phyloP scores from a whole-genome alignment of 2,888 invertebrate species.

The Microchrysa polita region DNA sequence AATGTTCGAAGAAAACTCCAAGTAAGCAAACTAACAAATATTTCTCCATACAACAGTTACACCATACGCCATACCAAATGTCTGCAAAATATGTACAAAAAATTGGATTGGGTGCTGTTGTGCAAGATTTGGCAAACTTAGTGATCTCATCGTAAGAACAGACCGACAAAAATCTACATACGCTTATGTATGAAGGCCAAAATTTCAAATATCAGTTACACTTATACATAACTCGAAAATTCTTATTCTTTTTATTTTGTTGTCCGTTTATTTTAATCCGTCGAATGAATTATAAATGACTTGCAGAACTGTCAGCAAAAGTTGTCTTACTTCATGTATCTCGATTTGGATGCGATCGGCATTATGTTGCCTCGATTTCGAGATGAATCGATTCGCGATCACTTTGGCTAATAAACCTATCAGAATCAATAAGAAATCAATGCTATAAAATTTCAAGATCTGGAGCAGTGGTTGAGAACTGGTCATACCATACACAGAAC shows the following conservation, averaged over 20 bases:
- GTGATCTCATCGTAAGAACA: neutral
- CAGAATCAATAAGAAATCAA: constrained; percentile 10
- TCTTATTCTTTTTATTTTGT: too few species aligned
- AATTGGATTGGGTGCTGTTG: neutral
- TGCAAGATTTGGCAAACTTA: neutral
- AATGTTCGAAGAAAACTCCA: neutral
- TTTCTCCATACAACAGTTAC: constrained; percentile 2
- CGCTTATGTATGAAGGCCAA: constrained; percentile 28
- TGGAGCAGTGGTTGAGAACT: constrained; percentile 29
- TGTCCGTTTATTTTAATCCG: constrained; percentile 30
- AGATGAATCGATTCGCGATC: too few species aligned
- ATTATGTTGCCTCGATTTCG: too few species aligned
- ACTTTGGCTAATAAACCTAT: constrained; percentile 8
- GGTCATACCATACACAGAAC: too few species aligned
- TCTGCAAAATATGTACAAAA: neutral
- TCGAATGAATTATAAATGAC: too few species aligned
- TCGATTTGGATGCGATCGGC: too few species aligned
- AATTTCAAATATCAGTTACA: constrained; percentile 8
- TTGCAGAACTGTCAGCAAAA: constrained; percentile 37
- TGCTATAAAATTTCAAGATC: neutral
- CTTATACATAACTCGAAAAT: too few species aligned
- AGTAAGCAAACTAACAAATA: neutral
- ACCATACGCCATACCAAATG: too few species aligned
- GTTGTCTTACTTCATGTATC: constrained; percentile 7
- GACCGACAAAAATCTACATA: too few species aligned